Conservation (phyloP, 2,113 vertebrate genomes). For the Euleptes europaea region DNA sequence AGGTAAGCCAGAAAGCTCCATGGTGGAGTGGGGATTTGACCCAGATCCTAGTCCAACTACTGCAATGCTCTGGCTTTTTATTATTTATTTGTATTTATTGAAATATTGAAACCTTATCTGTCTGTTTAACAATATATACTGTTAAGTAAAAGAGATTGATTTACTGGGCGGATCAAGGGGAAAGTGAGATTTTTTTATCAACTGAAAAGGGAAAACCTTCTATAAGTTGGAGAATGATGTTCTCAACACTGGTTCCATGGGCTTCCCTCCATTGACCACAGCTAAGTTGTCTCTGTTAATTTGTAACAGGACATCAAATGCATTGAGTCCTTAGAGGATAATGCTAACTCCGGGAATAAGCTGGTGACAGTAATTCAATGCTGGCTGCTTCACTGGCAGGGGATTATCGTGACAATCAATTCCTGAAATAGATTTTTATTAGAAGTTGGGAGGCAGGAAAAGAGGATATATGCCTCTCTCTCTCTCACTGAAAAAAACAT, state of each 20-base stretch:
- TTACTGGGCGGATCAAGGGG: not conserved
- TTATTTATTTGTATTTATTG: too few relatives aligned
- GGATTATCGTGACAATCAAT: constrained; percentile 2
- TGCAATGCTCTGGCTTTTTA: too few relatives aligned
- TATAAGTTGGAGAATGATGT: not conserved
- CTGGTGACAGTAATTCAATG: not conserved
- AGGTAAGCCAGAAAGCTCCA: too few relatives aligned
- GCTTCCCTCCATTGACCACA: not conserved
- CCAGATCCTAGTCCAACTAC: too few relatives aligned
- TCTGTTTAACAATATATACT: too few relatives aligned
- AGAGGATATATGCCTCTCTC: not conserved
- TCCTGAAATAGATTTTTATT: constrained; percentile 5
- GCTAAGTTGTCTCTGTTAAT: not conserved
- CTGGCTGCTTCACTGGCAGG: not conserved
- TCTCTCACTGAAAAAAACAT: not conserved
- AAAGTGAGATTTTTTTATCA: not conserved
- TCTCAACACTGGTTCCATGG: not conserved
- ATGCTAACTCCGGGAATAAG: not conserved
- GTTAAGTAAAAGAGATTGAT: not conserved
- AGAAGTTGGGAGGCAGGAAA: constrained; percentile 2
- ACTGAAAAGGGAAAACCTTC: not conserved
- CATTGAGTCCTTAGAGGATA: not conserved
- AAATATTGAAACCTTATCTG: too few relatives aligned
- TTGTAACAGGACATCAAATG: not conserved
- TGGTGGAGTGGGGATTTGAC: too few relatives aligned